Evolutionary conservation across 2,888 invertebrate species (phyloP), one percentile per base, ranked within the genome.

Genomic region (Pandemis corylana): DNA sequence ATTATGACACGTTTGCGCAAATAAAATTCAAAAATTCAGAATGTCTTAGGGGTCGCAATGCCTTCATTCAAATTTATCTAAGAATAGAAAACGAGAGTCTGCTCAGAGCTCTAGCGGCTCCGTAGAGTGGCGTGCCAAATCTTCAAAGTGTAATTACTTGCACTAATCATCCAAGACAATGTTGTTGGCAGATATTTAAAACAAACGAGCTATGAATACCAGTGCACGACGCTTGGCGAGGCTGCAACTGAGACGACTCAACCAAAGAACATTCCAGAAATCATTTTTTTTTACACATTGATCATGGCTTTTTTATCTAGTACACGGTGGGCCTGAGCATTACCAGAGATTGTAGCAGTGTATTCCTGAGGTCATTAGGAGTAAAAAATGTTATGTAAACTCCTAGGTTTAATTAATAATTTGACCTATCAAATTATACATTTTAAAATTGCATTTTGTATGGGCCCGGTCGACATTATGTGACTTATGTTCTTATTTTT

Each of bases 111-210:
- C 64, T 13, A 41, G n/a, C 49, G 68, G 41, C 13, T 36, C 20
- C n/a, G 9, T 46, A 46, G 49, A 53, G 49, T 13, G 59, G 44
- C 10, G 20, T 73, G 68, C 59, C 73, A 69, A 73, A 73, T 64
- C 46, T 59, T 42, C 63, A 36, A 68, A 49, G 68, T 67, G 42
- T 63, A 73, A 65, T 73, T 69, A 49, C 69, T 49, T 69, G 65
- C 61, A 66, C 49, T 66, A 61, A 69, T 73, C 51, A 59, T 15
- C 61, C 20, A 42, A 41, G 51, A 61, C 59, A 61, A 49, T 61
- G 59, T 59, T 41, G 64, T 65, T 74, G 74, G 74, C 74, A 74
- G 69, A 46, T 64, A 68, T 65, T 65, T 61, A 28, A 69, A 74
- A 65, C 59, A 68, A 44, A 68, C 44, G 49, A 64, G 62, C 53